Conservation (phyloP, 2,797 vertebrate species). For the Spatula clypeata region DNA sequence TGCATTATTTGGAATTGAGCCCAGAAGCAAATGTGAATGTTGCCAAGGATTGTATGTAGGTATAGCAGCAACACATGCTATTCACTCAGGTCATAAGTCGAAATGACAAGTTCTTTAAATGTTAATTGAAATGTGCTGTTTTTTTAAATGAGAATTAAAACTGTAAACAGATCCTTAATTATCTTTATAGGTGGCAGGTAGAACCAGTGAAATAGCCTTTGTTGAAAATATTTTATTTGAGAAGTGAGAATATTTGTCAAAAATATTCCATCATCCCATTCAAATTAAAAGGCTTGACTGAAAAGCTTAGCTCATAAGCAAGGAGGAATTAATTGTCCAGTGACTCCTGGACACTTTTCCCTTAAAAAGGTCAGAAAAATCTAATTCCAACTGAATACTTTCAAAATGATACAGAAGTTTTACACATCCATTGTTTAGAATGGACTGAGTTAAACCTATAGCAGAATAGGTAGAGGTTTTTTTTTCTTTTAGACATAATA, state of each 20-base stretch:
- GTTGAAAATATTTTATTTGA: conserved; percentile 10
- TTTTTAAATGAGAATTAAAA: not conserved
- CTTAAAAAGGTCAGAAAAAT: not conserved
- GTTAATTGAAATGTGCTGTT: not conserved
- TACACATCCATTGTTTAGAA: not conserved
- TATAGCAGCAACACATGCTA: not conserved
- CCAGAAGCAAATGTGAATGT: not conserved
- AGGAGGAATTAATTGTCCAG: not conserved
- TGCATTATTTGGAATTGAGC: not conserved
- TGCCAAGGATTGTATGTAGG: not conserved
- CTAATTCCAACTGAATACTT: not conserved
- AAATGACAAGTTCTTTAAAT: not conserved
- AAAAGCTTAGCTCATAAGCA: not conserved
- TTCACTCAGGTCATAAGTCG: not conserved
- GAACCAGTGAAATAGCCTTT: not conserved
- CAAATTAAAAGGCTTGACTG: not conserved
- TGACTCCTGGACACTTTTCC: not conserved
- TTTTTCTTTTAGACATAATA: not conserved
- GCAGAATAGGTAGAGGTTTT: not conserved
- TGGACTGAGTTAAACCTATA: not conserved
- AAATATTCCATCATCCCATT: not conserved
- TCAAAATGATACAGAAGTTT: not conserved
- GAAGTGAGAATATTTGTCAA: not conserved
- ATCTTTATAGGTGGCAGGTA: not conserved
- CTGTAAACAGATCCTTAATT: not conserved